These are phyloP conservation scores for Amphimallon solstitiale DNA, from an alignment of 2,888 invertebrate genomes.

Conservation along the genomic window DNA sequence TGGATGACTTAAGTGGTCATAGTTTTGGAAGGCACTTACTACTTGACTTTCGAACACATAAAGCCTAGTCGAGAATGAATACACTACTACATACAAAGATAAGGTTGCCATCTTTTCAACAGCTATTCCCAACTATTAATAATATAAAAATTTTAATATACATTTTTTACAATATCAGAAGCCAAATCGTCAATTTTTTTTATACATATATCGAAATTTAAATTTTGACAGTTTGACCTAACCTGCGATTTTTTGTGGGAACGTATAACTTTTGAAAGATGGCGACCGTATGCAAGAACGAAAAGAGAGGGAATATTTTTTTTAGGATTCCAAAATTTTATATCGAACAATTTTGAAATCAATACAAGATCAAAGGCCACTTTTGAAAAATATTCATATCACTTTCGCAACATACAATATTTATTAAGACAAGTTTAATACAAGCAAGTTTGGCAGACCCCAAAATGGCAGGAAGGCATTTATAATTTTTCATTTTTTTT, in stretches of 20 bases:
- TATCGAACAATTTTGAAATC: constrained; percentile 50
- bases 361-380: constrained; percentile 62
- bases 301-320: constrained; percentile 40
- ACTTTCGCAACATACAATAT: constrained; percentile 57
- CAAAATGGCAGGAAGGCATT: constrained; percentile 73
- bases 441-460: constrained; percentile 67
- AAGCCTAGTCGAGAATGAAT: constrained; percentile 69
- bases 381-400: constrained; percentile 63
- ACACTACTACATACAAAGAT: constrained; percentile 35
- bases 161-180: no score
- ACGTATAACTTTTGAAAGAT: constrained; percentile 6
- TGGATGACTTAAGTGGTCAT: constrained; percentile 69
- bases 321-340: constrained; percentile 51
- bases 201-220: no score
- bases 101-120: constrained; percentile 29
- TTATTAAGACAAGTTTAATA: constrained; percentile 45
- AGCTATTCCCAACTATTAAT: not conserved
- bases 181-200: no score
- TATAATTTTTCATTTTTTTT: constrained; percentile 64
- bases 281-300: constrained; percentile 18
- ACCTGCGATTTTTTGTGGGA: not conserved
- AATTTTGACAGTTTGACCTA: no score
- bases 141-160: constrained; percentile 16
- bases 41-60: constrained; percentile 80
- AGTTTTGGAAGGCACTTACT: constrained; percentile 85